Conservation (phyloP, 2,888 invertebrate genomes). For the Syrista parreyssii region DNA sequence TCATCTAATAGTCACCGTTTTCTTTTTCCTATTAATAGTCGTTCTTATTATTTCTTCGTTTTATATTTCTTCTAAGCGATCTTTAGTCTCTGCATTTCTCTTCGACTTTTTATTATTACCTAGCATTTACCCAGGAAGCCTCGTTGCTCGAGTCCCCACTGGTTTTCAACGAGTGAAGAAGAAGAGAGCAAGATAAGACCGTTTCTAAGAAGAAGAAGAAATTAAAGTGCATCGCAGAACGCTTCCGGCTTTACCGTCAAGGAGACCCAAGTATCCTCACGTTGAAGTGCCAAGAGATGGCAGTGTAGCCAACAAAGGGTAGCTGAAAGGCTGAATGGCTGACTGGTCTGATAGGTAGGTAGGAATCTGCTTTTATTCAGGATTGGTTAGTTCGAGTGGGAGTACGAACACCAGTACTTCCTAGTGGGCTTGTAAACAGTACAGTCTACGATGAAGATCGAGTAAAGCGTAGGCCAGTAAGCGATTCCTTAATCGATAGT, state of each 20-base stretch:
- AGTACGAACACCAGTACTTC: background rate
- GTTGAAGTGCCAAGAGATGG: constrained; percentile 4
- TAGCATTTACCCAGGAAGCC: background rate
- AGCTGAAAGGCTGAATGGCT: background rate
- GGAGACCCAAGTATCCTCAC: background rate
- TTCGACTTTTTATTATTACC: background rate
- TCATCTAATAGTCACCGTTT: background rate
- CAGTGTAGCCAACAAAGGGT: constrained; percentile 2
- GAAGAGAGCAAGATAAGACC: background rate
- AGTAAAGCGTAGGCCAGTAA: background rate
- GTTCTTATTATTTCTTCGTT: background rate
- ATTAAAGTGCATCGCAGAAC: background rate
- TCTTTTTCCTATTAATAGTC: background rate
- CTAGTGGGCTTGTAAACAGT: background rate
- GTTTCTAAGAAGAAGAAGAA: background rate
- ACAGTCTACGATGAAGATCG: background rate
- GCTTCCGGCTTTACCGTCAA: constrained; percentile 5
- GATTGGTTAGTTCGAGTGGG: background rate
- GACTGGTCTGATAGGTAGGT: background rate
- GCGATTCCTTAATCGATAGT: constrained; percentile 1
- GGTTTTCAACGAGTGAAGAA: background rate
- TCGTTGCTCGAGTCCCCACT: background rate
- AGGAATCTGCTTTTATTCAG: background rate
- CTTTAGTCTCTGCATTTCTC: background rate
- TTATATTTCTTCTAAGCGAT: no score